Conservation (phyloP, 2,797 vertebrate species). For the Glossophaga mutica region DNA sequence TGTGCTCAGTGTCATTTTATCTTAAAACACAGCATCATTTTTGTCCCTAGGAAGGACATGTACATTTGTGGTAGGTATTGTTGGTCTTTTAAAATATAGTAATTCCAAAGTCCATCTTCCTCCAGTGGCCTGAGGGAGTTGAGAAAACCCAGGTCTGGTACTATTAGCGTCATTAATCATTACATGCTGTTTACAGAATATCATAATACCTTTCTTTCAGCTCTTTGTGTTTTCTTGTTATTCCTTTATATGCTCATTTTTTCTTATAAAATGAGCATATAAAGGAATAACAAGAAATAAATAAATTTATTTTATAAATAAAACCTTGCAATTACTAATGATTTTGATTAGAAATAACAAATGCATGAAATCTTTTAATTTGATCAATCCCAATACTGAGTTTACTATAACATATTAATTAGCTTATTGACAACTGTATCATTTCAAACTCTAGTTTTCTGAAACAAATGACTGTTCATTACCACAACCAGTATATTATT, state of each 20-base stretch:
- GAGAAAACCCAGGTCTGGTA: not conserved
- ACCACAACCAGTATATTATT: not conserved
- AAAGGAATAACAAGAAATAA: no score
- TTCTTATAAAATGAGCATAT: no score
- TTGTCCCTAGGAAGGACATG: not conserved
- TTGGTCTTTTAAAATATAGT: not conserved
- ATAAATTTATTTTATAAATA: not conserved
- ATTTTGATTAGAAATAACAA: conserved; percentile 7
- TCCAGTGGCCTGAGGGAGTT: not conserved
- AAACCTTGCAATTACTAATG: not conserved
- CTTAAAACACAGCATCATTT: not conserved
- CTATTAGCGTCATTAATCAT: not conserved
- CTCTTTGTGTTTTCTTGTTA: not conserved
- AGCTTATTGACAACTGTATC: not conserved
- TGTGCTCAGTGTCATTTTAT: not conserved
- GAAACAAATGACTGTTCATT: not conserved
- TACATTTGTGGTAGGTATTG: not conserved
- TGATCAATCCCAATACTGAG: not conserved
- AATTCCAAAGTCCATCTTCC: not conserved
- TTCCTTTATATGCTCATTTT: not conserved
- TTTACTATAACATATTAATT: conserved; percentile 18
- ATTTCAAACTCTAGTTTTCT: not conserved
- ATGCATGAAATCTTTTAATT: not conserved
- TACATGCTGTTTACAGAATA: not conserved
- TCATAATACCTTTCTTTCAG: not conserved